These are phyloP conservation scores for Hippoglossus stenolepis DNA, from an alignment of 2,113 vertebrate species.

Conservation along the genomic window DNA sequence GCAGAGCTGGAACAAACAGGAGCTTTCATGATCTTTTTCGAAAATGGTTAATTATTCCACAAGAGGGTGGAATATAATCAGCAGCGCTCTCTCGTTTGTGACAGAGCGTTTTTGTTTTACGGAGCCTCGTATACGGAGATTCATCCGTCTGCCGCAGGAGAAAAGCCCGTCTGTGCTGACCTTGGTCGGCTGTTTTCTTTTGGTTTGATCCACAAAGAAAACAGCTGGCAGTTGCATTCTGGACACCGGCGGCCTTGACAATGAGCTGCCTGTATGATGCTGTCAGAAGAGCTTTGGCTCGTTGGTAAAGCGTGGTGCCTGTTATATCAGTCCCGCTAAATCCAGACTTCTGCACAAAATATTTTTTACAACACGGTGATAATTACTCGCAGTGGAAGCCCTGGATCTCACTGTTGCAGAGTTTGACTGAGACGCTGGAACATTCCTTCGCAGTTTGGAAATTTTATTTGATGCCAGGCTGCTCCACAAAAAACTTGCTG, in stretches of 20 bases:
- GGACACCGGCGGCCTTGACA: conserved; percentile 70
- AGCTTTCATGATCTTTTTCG: conserved; percentile 50
- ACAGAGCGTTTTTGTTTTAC: conserved; percentile 40
- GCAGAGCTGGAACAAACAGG: conserved; percentile 39
- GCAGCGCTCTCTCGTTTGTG: conserved; percentile 35
- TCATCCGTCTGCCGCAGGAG: conserved; percentile 59
- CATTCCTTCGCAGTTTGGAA: conserved; percentile 20
- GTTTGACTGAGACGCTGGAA: conserved; percentile 10
- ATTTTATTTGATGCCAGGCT: not conserved
- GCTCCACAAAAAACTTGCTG: conserved; percentile 11
- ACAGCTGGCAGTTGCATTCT: conserved; percentile 80
- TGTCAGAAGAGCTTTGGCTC: conserved; percentile 78
- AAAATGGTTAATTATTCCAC: conserved; percentile 50
- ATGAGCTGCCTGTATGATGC: conserved; percentile 76
- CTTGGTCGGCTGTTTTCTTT: conserved; percentile 81
- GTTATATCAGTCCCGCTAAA: conserved; percentile 66
- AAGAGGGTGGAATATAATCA: conserved; percentile 63
- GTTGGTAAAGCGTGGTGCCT: conserved; percentile 71
- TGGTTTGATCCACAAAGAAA: conserved; percentile 81
- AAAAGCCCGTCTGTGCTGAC: conserved; percentile 75
- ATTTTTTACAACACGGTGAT: conserved; percentile 17
- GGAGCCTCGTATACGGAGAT: conserved; percentile 48
- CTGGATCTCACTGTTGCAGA: not conserved
- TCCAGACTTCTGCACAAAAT: conserved; percentile 29
- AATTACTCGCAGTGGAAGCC: not conserved